Percentiles rank a stretch among this genome's conserved stretches.
These are phyloP conservation scores for Aplodontia rufa DNA, from an alignment of 2,113 vertebrate genomes.

Conservation along the genomic window DNA sequence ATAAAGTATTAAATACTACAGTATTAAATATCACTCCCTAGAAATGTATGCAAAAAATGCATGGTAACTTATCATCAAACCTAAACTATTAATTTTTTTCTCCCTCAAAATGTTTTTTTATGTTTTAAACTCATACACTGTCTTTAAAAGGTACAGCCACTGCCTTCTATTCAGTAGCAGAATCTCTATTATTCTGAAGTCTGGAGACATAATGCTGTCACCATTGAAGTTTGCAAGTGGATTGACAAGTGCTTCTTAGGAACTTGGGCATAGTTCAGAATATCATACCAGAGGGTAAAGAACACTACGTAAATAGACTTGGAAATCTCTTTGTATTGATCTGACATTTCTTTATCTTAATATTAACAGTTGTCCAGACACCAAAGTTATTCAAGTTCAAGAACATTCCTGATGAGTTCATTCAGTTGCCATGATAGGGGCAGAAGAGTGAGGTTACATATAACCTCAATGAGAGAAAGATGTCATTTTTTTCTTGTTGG, in stretches of 20 bases:
- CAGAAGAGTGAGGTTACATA: not conserved
- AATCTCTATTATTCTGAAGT: constrained; percentile 21
- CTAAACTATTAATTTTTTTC: not conserved
- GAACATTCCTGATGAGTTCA: constrained; percentile 3
- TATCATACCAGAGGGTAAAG: not conserved
- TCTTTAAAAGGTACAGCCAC: not conserved
- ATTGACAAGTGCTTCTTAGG: not conserved
- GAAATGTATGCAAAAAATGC: not conserved
- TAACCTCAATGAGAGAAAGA: not conserved
- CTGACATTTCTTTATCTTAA: constrained; percentile 29
- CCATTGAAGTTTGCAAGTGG: not conserved
- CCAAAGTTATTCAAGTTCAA: constrained; percentile 21
- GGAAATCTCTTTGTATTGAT: constrained; percentile 41
- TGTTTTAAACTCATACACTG: not conserved
- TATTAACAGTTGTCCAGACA: not conserved
- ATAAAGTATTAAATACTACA: not conserved
- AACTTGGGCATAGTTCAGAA: not conserved
- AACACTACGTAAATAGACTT: not conserved
- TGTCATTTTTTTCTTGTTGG: constrained; percentile 49
- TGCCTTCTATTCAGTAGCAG: not conserved
- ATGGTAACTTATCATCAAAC: constrained; percentile 1
- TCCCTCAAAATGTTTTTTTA: not conserved
- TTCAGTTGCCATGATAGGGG: not conserved
- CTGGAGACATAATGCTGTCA: not conserved
- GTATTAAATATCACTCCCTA: not conserved